phyloP scores from a whole-genome alignment of 30 jellyfish, hydroid and myxozoan genomes.

The Chironex yamaguchii region DNA sequence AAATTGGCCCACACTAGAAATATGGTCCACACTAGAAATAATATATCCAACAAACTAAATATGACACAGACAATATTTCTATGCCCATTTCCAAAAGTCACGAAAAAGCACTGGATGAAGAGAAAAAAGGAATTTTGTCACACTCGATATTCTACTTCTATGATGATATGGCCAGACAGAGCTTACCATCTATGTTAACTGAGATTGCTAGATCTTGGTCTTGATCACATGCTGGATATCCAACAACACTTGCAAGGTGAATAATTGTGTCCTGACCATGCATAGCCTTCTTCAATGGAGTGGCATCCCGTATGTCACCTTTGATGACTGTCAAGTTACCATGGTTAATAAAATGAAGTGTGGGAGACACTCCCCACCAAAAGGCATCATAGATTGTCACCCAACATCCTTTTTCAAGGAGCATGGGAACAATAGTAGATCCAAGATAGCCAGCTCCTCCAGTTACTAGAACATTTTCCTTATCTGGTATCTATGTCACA shows the following conservation, averaged over 20 bases:
- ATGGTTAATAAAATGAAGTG: neutral
- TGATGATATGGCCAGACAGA: too few relatives aligned
- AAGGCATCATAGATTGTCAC: neutral
- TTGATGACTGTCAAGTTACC: too few relatives aligned
- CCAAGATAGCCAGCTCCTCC: neutral
- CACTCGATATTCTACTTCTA: too few relatives aligned
- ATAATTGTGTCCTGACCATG: neutral
- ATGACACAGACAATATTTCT: too few relatives aligned
- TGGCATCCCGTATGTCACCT: neutral
- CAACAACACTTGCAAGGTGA: neutral
- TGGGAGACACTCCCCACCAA: neutral
- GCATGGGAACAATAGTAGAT: neutral
- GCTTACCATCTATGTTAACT: neutral
- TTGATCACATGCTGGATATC: neutral
- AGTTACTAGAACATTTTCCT: neutral
- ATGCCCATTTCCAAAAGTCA: too few relatives aligned
- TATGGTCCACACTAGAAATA: too few relatives aligned
- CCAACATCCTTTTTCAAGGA: neutral
- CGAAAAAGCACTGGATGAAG: too few relatives aligned
- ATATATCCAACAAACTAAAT: too few relatives aligned
- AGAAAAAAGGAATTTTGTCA: too few relatives aligned
- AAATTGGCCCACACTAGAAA: too few relatives aligned
- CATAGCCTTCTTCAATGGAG: neutral
- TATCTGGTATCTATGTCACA: too few relatives aligned
- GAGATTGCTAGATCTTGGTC: neutral